These are phyloP conservation scores for Thera obeliscata DNA, from an alignment of 2,888 invertebrate genomes.

Conservation along the genomic window DNA sequence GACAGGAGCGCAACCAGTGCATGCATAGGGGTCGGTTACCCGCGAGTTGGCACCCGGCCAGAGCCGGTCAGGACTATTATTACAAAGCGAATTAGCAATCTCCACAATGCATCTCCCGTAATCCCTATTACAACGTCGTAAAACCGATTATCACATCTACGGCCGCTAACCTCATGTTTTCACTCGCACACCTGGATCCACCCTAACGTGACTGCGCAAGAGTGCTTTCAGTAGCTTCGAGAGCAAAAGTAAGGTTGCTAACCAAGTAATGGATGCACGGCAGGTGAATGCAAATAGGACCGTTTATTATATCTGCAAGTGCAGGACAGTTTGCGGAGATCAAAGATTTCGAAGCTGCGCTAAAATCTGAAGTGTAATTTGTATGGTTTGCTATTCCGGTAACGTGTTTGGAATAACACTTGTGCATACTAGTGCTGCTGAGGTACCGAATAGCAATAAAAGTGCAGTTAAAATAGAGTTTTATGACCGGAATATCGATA, in stretches of 20 bases:
- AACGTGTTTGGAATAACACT: slow-evolving; percentile 29
- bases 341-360: slow-evolving; percentile 46
- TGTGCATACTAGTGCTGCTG: slow-evolving; percentile 13
- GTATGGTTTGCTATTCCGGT: slow-evolving; percentile 29
- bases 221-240: slow-evolving; percentile 27
- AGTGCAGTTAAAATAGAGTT: slow-evolving; percentile 22
- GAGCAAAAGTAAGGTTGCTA: slow-evolving; percentile 15
- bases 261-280: slow-evolving; percentile 54
- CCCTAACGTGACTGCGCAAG: slow-evolving; percentile 40
- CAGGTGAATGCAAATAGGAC: slow-evolving; percentile 58
- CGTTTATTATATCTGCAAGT: slow-evolving; percentile 53
- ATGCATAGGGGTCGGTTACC: slow-evolving; percentile 54
- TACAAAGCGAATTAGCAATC: slow-evolving; percentile 41
- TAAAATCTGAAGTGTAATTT: slow-evolving; percentile 50
- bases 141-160: slow-evolving; percentile 40
- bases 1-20: slow-evolving; percentile 44
- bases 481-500: slow-evolving; percentile 29
- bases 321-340: slow-evolving; percentile 50
- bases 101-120: slow-evolving; percentile 36
- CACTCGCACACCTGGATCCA: slow-evolving; percentile 31
- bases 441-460: slow-evolving; percentile 16
- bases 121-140: slow-evolving; percentile 42
- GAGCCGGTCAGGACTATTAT: slow-evolving; percentile 53
- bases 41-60: slow-evolving; percentile 57
- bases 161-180: slow-evolving; percentile 19